Evolutionary conservation across 2,797 vertebrate species (phyloP), one percentile per base, ranked within the genome.

Genomic region (Melanotaenia boesemani): DNA sequence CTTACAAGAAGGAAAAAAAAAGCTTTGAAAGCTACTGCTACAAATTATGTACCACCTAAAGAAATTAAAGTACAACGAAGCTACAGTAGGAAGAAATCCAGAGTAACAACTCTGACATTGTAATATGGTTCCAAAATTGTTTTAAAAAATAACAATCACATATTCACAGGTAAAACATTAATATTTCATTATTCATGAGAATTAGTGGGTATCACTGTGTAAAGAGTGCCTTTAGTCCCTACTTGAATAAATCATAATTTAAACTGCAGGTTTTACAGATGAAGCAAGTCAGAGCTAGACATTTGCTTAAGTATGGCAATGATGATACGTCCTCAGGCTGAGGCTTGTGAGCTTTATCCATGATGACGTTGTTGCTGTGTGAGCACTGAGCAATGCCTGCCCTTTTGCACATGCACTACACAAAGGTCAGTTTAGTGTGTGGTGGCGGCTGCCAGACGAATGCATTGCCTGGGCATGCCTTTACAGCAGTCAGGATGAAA

Each of bases 351-450:
- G 32, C 13, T 67, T 74, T 39, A 74, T 74, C 63, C 26, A 20
- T 15, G 36, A 54, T 61, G 63, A 67, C 63, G 57, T 60, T 61
- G 44, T 61, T 55, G 7, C 55, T 66, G 66, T 60, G 63, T 48
- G 68, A 72, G 52, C 68, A 28, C 65, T 67, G 72, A 78, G 69
- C 54, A 76, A 70, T 22, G 61, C 24, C 63, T 28, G 59, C 58
- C 80, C 67, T 67, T 82, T 80, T 77, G 63, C 67, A 81, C 67
- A 80, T 64, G 70, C 62, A 48, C 63, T 50, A 32, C 69, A 78
- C 72, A 80, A 71, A 84, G 74, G 76, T 82, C 76, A 84, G 61
- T 63, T 67, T 44, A 62, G 59, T 71, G 74, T 68, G 56, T 57
- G 60, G 36, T 70, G 58, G 67, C 5, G 32, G 24, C 52, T 28